These are phyloP conservation scores for Hydraecia micacea DNA, from an alignment of 2,888 invertebrate genomes.

Conservation along the genomic window DNA sequence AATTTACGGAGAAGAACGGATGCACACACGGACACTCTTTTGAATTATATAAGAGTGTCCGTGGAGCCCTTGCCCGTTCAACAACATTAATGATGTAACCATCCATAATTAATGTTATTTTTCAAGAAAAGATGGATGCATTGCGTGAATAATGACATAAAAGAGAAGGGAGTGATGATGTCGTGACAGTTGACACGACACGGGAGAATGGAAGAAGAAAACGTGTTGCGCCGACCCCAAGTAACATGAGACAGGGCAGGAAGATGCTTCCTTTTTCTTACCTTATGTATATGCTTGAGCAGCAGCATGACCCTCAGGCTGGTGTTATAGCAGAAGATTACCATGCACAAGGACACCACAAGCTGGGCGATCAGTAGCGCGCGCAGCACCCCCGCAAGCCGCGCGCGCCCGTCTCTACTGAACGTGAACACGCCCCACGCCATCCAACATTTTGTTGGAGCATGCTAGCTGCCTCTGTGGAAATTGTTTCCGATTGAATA, in stretches of 20 bases:
- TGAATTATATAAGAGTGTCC: too few species aligned
- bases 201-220: neutral
- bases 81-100: too few species aligned
- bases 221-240: neutral
- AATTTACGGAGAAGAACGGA: neutral
- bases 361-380: conserved; percentile 84
- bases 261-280: conserved; percentile 44
- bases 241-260: neutral
- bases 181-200: too few species aligned
- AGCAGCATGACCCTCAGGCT: conserved; percentile 82
- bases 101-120: neutral
- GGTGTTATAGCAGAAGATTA: conserved; percentile 86
- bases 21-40: neutral
- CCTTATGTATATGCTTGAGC: conserved; percentile 84
- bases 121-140: neutral
- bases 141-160: neutral
- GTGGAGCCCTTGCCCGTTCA: too few species aligned
- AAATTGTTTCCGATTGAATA: neutral
- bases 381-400: conserved; percentile 82
- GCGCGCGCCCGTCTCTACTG: conserved; percentile 82
- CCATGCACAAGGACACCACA: conserved; percentile 83
- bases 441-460: conserved; percentile 80
- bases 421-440: conserved; percentile 84
- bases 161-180: too few species aligned
- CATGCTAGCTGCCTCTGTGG: conserved; percentile 77